Percentiles rank a stretch among this genome's conserved stretches.
phyloP scores from a whole-genome alignment of 2,113 vertebrate genomes.

The Mus spicilegus region DNA sequence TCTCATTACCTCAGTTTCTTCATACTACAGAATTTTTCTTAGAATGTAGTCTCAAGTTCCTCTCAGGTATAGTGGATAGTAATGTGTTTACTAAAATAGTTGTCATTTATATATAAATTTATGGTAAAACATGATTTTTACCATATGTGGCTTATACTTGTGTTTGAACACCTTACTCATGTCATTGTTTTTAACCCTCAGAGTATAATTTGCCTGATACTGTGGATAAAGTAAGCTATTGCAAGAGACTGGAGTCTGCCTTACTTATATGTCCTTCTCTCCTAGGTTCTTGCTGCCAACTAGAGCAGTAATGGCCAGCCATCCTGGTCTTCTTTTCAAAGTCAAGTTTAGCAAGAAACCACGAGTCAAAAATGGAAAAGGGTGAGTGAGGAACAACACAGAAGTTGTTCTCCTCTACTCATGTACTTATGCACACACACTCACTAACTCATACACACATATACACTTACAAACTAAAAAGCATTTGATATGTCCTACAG shows the following conservation, averaged over 20 bases:
- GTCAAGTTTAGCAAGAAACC: not conserved
- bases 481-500: not conserved
- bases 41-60: not conserved
- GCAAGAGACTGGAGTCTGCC: not conserved
- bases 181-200: not conserved
- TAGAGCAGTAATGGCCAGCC: not conserved
- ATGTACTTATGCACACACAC: too few species aligned
- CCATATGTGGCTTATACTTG: not conserved
- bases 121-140: not conserved
- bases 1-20: not conserved
- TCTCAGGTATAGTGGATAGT: not conserved
- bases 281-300: not conserved
- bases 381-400: too few species aligned
- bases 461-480: not conserved
- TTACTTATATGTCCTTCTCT: not conserved
- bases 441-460: too few species aligned
- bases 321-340: not conserved
- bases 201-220: not conserved
- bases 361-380: not conserved
- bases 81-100: not conserved
- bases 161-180: not conserved
- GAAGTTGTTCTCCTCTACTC: too few species aligned
- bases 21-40: too few species aligned
- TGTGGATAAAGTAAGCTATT: not conserved
- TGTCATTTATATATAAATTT: not conserved